Evolutionary conservation across 2,113 vertebrate species (phyloP).

Genomic region (Callithrix jacchus): DNA sequence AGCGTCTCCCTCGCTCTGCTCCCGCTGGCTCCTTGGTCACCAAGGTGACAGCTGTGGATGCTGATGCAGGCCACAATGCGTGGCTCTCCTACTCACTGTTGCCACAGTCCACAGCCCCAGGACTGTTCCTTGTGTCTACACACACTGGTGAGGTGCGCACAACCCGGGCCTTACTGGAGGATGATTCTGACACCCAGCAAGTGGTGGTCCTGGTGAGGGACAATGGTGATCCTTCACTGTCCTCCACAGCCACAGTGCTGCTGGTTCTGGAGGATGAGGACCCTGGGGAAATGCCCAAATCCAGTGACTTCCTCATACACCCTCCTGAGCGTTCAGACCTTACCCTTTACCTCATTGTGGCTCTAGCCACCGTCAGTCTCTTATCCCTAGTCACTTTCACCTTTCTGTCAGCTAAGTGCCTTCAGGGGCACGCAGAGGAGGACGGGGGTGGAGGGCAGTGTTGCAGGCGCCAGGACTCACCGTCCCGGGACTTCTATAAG

Average conservation of each 20-base stretch:
- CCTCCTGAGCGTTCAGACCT: slow-evolving; percentile 83
- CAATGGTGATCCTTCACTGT: slow-evolving; percentile 89
- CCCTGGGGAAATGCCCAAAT: slow-evolving; percentile 80
- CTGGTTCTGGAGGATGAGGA: slow-evolving; percentile 89
- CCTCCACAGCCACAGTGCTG: slow-evolving; percentile 88
- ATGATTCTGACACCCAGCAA: slow-evolving; percentile 85
- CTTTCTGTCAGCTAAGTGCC: slow-evolving; percentile 83
- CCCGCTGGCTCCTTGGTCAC: slow-evolving; percentile 90
- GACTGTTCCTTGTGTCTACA: slow-evolving; percentile 87
- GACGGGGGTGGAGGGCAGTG: slow-evolving; percentile 80
- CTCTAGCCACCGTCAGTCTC: slow-evolving; percentile 83
- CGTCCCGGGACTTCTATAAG: slow-evolving; percentile 85
- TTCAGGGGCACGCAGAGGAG: slow-evolving; percentile 72
- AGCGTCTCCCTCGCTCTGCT: slow-evolving; percentile 86
- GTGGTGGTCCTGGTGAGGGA: slow-evolving; percentile 88
- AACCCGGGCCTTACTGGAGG: slow-evolving; percentile 85
- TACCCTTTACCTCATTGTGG: slow-evolving; percentile 90
- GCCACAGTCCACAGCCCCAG: slow-evolving; percentile 86
- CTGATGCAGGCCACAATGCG: slow-evolving; percentile 90
- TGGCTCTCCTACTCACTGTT: slow-evolving; percentile 89
- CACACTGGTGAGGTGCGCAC: slow-evolving; percentile 91
- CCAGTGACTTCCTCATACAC: slow-evolving; percentile 80
- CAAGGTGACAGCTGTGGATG: slow-evolving; percentile 92
- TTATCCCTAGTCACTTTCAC: slow-evolving; percentile 83
- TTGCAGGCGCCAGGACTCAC: slow-evolving; percentile 82